These are phyloP conservation scores for human DNA, from an alignment of 2,113 vertebrate genomes.

Conservation along the genomic window DNA sequence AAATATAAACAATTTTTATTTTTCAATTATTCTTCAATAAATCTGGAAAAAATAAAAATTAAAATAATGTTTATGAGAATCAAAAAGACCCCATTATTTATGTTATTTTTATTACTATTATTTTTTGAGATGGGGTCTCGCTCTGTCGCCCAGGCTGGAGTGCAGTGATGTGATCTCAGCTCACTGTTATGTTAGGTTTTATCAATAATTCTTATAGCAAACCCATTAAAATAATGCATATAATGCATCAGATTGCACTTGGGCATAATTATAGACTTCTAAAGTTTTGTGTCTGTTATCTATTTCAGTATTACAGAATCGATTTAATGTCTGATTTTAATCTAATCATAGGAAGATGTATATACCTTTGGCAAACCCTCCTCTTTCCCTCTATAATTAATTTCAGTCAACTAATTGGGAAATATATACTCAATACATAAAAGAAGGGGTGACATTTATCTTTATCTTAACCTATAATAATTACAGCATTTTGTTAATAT, in stretches of 20 bases:
- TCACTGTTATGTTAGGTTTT: background rate
- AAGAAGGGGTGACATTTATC: background rate
- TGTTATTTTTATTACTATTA: background rate
- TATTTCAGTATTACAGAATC: background rate
- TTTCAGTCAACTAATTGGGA: background rate
- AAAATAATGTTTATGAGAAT: background rate
- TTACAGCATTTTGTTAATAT: background rate
- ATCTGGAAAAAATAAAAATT: background rate
- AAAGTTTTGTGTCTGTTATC: background rate
- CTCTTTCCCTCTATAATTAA: background rate
- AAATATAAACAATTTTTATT: background rate
- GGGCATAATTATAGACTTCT: background rate
- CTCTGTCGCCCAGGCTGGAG: too few relatives aligned
- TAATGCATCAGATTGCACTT: background rate
- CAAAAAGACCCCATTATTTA: background rate
- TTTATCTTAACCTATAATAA: background rate
- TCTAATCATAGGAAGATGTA: background rate
- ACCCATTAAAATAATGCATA: background rate
- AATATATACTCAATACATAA: background rate
- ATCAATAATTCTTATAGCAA: background rate
- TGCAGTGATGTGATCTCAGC: too few relatives aligned
- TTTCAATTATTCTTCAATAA: background rate
- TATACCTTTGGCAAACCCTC: background rate
- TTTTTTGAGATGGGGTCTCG: too few relatives aligned
- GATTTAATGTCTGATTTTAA: conserved; percentile 1